These are phyloP conservation scores for Lamellibrachia columna DNA, from an alignment of 2,888 invertebrate species.

Conservation along the genomic window DNA sequence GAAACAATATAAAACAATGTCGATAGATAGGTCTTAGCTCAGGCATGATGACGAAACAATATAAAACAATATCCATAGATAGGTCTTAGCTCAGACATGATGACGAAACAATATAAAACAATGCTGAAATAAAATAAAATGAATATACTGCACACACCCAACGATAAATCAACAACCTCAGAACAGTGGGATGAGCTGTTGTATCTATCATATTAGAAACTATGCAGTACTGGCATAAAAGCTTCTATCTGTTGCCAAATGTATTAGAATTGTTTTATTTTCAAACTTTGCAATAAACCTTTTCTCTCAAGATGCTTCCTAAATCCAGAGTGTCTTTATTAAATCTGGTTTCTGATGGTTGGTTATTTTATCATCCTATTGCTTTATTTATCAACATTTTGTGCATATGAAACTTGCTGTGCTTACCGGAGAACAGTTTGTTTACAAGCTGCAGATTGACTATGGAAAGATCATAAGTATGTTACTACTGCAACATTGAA, in stretches of 20 bases:
- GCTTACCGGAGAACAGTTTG: neutral
- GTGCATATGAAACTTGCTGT: neutral
- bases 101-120: neutral
- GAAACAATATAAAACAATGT: neutral
- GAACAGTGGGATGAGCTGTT: neutral
- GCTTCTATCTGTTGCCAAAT: neutral
- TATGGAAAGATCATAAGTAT: neutral
- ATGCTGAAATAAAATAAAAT: neutral
- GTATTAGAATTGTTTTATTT: neutral
- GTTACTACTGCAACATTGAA: neutral
- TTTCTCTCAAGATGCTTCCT: neutral
- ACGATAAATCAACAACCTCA: neutral
- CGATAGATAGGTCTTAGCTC: neutral
- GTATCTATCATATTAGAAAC: neutral
- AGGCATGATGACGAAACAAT: neutral
- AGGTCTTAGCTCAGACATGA: neutral
- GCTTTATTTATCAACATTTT: neutral
- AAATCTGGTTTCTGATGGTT: neutral
- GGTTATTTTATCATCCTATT: neutral
- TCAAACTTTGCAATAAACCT: neutral
- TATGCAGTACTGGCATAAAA: neutral
- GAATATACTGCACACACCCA: neutral
- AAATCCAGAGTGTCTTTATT: neutral
- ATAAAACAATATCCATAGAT: neutral
- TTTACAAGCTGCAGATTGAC: neutral